phyloP scores from a whole-genome alignment of 2,888 invertebrate genomes.

The Ommatoiulus sabulosus region DNA sequence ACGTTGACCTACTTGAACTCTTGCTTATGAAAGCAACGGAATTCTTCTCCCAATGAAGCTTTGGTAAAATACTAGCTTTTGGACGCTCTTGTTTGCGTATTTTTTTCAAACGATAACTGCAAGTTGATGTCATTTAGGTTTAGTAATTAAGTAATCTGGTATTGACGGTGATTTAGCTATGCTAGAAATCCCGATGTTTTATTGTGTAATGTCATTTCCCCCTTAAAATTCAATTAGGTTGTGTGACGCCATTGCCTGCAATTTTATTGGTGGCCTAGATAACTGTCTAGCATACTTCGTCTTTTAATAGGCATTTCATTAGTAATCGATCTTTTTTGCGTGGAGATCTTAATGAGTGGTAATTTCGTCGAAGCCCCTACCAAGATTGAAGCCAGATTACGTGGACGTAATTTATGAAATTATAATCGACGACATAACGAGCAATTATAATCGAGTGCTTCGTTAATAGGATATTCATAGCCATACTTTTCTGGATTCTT shows the following conservation, averaged over 20 bases:
- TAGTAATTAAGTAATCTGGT: background rate
- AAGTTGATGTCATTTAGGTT: too few relatives aligned
- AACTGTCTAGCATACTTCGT: background rate
- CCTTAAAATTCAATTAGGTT: conserved; percentile 32
- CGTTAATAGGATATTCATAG: background rate
- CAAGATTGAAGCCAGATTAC: background rate
- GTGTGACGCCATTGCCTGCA: background rate
- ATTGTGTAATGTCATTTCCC: conserved; percentile 19
- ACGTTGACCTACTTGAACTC: conserved; percentile 22
- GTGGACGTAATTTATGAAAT: conserved; percentile 9
- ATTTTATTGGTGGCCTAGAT: conserved; percentile 41
- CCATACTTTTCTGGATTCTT: background rate
- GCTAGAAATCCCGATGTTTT: conserved; percentile 7
- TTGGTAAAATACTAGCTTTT: background rate
- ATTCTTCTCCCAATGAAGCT: background rate
- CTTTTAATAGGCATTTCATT: conserved; percentile 7
- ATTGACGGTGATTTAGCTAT: background rate
- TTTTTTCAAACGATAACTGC: too few relatives aligned
- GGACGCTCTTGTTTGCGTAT: background rate
- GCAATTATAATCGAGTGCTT: background rate
- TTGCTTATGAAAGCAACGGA: background rate
- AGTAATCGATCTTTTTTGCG: conserved; percentile 2
- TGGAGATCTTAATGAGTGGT: background rate
- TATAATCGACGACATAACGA: conserved; percentile 31
- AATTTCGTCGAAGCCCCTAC: background rate